Conservation (phyloP, 23 tunicate genomes). For the Trididemnum miniatum region DNA sequence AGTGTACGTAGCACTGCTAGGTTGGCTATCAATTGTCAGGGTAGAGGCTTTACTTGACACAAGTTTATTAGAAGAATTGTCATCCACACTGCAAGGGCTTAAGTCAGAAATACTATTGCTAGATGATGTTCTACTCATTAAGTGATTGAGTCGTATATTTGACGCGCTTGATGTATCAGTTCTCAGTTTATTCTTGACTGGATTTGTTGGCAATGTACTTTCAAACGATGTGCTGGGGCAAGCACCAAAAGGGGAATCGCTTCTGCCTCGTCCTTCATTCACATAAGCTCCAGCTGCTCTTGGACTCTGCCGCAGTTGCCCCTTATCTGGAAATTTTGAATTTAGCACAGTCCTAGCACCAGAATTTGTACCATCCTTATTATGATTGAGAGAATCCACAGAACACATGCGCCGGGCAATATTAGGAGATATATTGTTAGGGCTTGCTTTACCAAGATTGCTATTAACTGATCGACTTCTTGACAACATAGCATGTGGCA, state of each 20-base stretch:
- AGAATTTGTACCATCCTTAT: background rate
- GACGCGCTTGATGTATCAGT: background rate
- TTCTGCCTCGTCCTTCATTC: slow-evolving; percentile 15
- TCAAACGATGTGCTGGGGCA: slow-evolving; percentile 35
- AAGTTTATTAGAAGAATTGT: slow-evolving; percentile 14
- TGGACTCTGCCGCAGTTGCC: slow-evolving; percentile 41
- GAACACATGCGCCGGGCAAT: slow-evolving; percentile 10
- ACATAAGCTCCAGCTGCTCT: slow-evolving; percentile 23
- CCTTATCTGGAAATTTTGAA: slow-evolving; percentile 38
- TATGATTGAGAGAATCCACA: background rate
- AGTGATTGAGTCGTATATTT: slow-evolving; percentile 11
- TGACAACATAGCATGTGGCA: background rate
- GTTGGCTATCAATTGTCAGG: background rate
- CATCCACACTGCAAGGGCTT: slow-evolving; percentile 70
- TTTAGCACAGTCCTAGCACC: background rate
- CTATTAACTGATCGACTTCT: slow-evolving; percentile 22
- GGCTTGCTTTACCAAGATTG: background rate
- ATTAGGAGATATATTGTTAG: background rate
- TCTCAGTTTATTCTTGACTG: slow-evolving; percentile 3
- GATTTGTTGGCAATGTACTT: background rate
- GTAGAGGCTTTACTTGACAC: background rate
- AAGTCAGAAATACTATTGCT: slow-evolving; percentile 78
- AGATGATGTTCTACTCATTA: slow-evolving; percentile 63
- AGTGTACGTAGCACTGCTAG: background rate
- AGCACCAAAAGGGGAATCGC: slow-evolving; percentile 35